Evolutionary conservation across 2,113 vertebrate species (phyloP).

Genomic region (Melierax canorus): DNA sequence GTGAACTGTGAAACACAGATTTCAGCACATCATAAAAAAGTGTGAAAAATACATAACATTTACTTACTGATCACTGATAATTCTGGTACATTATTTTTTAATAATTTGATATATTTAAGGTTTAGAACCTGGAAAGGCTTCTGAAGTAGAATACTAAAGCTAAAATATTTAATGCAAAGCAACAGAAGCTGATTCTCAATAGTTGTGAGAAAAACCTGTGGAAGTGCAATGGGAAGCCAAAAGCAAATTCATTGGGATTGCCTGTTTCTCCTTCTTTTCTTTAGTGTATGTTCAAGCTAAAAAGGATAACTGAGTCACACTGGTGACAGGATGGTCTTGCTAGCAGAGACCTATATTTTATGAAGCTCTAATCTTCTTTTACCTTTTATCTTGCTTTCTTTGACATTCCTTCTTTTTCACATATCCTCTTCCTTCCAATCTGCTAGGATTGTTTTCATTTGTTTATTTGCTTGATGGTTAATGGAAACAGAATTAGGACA

Average conservation of each 20-base stretch:
- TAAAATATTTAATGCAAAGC: not conserved
- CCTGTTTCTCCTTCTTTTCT: not conserved
- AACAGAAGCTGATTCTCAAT: not conserved
- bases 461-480: not conserved
- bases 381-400: not conserved
- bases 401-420: not conserved
- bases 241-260: not conserved
- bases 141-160: too few species aligned
- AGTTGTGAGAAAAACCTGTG: not conserved
- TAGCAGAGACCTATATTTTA: not conserved
- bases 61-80: too few species aligned
- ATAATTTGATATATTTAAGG: too few species aligned
- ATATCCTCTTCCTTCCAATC: not conserved
- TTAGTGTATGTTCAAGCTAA: not conserved
- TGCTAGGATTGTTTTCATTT: not conserved
- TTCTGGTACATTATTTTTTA: too few species aligned
- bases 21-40: too few species aligned
- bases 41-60: too few species aligned
- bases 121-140: too few species aligned
- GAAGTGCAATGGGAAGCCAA: not conserved
- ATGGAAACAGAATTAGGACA: not conserved
- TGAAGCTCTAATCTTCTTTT: not conserved
- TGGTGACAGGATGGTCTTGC: not conserved
- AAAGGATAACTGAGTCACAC: not conserved
- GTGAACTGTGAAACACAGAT: too few species aligned